Evolutionary conservation across 2,888 invertebrate genomes (phyloP), one percentile per base, ranked within the genome.

Genomic region (Lissocephala sabroskyi): DNA sequence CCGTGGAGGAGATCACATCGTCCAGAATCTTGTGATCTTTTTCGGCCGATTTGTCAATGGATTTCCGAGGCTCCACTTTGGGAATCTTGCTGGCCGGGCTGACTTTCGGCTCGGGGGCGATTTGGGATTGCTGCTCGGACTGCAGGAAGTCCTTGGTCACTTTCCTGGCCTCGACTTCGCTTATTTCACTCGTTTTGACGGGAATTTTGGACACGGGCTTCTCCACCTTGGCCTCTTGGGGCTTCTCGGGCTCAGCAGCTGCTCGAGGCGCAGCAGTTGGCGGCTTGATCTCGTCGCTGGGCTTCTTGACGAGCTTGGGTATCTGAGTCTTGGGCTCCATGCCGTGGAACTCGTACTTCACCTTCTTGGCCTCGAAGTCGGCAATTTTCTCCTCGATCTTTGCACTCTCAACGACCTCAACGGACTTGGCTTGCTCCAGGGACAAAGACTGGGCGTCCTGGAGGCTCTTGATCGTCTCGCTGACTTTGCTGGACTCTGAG

Each of bases 321-420:
- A 64, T 61, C 26, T 66, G 79, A 1, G 67, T 58, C 30, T 78
- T 76, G 37, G 79, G 79, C 41, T 79, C 81, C 9, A 68, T 52
- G 3, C 77, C 73, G 47, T 71, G 71, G 30, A 73, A 80, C 51
- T 79, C 79, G 23, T 80, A 76, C 29, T 59, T 71, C 0, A 79
- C 76, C 35, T 79, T 78, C 28, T 74, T 74, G 9, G 73, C 79
- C 23, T 74, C 73, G 9, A 74, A 74, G 3, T 74, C 73, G 1
- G 79, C 79, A 26, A 79, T 79, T 42, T 73, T 74, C 19, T 75
- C 79, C 19, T 77, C 78, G 16, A 77, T 74, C 28, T 62, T 70
- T 7, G 78, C 54, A 40, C 56, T 65, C 28, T 75, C 74, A 0
- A 59, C 29, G n/a, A 62, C 16, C 26, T 61, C 58, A 0, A 63